A percentile compares a stretch with the other conserved stretches of the same genome.
phyloP scores from a whole-genome alignment of 1,140 invertebrate species.

The Phocides pigmalion region DNA sequence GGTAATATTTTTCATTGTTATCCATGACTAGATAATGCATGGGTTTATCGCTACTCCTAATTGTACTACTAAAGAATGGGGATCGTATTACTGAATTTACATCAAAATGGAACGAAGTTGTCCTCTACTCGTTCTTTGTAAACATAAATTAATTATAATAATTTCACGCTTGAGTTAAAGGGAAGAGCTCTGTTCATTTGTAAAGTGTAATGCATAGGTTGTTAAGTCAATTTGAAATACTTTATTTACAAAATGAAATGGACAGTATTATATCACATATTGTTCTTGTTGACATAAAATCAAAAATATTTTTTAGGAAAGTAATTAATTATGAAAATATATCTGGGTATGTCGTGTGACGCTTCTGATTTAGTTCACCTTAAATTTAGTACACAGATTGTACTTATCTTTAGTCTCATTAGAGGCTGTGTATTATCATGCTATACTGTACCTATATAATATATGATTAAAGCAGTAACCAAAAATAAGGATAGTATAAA shows the following conservation, averaged over 20 bases:
- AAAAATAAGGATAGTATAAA: too few species aligned
- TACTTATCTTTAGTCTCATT: too few species aligned
- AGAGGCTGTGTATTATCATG: too few species aligned
- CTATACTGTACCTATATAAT: too few species aligned
- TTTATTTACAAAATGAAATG: neutral
- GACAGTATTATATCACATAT: too few species aligned
- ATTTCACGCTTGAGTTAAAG: slow-evolving; percentile 43
- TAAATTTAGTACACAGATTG: too few species aligned
- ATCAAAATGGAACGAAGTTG: slow-evolving; percentile 61
- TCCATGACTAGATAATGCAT: slow-evolving; percentile 79
- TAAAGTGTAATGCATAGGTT: neutral
- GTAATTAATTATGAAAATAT: too few species aligned
- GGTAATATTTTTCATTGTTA: slow-evolving; percentile 77
- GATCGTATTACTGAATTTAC: slow-evolving; percentile 78
- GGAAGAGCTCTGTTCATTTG: slow-evolving; percentile 5
- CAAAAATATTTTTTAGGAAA: too few species aligned
- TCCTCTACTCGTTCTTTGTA: slow-evolving; percentile 48
- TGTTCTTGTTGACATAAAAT: too few species aligned
- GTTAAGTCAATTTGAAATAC: neutral
- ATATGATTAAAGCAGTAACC: too few species aligned
- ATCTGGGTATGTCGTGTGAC: too few species aligned
- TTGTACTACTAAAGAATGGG: slow-evolving; percentile 71
- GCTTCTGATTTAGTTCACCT: too few species aligned
- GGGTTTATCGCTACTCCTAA: slow-evolving; percentile 75
- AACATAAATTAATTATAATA: slow-evolving; percentile 73